These are phyloP conservation scores for Teleogryllus occipitalis DNA, from an alignment of 1,140 invertebrate species.

Conservation along the genomic window DNA sequence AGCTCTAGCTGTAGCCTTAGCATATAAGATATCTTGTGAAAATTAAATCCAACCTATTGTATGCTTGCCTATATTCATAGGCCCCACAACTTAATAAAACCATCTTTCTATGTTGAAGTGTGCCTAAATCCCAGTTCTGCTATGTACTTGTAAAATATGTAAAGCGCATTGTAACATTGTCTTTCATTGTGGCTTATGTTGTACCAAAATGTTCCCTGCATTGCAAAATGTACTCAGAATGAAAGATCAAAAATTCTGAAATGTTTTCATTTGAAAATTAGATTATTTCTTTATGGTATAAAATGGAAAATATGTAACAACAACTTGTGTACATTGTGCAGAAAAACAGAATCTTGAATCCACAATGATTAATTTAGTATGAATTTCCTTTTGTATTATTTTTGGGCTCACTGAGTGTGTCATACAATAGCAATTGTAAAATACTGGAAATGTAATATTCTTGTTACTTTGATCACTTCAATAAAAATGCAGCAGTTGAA, in stretches of 20 bases:
- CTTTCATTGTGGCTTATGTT: not conserved
- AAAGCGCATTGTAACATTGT: not conserved
- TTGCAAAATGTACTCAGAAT: not conserved
- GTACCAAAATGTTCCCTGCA: not conserved
- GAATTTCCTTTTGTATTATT: too few relatives aligned
- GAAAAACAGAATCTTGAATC: too few relatives aligned
- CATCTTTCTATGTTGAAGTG: constrained; percentile 4
- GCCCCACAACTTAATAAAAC: constrained; percentile 4
- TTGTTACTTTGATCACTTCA: too few relatives aligned
- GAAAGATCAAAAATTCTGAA: not conserved
- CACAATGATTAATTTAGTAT: too few relatives aligned
- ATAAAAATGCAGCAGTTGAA: too few relatives aligned
- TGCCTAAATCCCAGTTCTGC: not conserved
- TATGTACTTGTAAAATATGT: not conserved
- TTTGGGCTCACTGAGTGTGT: too few relatives aligned
- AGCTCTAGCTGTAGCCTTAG: not conserved
- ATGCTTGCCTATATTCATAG: not conserved
- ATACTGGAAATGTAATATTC: too few relatives aligned
- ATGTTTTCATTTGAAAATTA: not conserved
- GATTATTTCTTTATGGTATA: not conserved
- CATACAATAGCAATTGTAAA: too few relatives aligned
- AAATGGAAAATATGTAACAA: not conserved
- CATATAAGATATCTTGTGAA: constrained; percentile 1
- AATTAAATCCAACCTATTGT: constrained; percentile 5
- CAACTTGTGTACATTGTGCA: too few relatives aligned